phyloP scores from a whole-genome alignment of 2,888 invertebrate species.

The Amphimallon solstitiale region DNA sequence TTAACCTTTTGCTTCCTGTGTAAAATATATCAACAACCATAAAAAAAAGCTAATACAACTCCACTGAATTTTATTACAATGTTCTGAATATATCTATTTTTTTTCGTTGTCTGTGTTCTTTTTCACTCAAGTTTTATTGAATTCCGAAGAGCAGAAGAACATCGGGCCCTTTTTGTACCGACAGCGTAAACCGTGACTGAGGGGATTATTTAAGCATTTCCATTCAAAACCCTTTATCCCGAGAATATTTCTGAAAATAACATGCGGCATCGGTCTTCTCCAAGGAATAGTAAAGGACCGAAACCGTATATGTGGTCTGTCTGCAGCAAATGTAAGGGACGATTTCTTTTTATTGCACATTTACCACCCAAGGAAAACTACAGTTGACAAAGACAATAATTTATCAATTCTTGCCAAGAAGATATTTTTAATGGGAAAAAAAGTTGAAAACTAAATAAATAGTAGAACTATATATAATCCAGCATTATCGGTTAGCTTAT shows the following conservation, averaged over 20 bases:
- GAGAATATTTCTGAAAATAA: slow-evolving; percentile 9
- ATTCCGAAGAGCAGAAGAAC: slow-evolving; percentile 15
- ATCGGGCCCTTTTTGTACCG: slow-evolving; percentile 15
- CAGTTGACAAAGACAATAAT: slow-evolving; percentile 4
- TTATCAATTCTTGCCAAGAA: not conserved
- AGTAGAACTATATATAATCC: no score
- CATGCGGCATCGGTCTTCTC: not conserved
- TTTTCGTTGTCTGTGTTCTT: slow-evolving; percentile 14
- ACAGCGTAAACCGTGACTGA: slow-evolving; percentile 22
- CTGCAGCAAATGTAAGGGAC: slow-evolving; percentile 10
- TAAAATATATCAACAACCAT: slow-evolving; percentile 15
- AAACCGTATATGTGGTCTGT: slow-evolving; percentile 4
- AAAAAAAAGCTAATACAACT: slow-evolving; percentile 8
- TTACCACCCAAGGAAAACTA: not conserved
- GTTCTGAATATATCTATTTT: slow-evolving; percentile 7
- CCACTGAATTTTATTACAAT: slow-evolving; percentile 13
- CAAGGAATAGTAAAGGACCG: not conserved
- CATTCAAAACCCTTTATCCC: slow-evolving; percentile 21
- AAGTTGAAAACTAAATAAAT: no score
- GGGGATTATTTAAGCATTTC: slow-evolving; percentile 28
- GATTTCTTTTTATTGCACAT: slow-evolving; percentile 20
- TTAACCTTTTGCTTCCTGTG: not conserved
- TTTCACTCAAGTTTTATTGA: slow-evolving; percentile 26
- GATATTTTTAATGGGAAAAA: no score
- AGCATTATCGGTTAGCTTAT: no score